phyloP scores from a whole-genome alignment of 2,888 invertebrate species.

The Perdita meconis region DNA sequence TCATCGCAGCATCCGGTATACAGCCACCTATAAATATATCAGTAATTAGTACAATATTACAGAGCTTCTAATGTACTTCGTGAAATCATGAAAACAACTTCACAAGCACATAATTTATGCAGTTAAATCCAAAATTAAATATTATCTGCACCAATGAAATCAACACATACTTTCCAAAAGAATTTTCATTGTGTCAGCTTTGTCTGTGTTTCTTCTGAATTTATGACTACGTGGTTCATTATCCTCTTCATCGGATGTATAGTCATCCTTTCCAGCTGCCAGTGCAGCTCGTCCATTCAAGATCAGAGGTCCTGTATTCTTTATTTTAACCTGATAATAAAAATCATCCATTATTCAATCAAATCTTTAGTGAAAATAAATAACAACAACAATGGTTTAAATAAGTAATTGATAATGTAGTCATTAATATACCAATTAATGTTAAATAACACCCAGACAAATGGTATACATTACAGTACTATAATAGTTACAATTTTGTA shows the following conservation, averaged over 20 bases:
- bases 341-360: slow-evolving; percentile 37
- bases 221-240: slow-evolving; percentile 85
- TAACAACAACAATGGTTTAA: background rate
- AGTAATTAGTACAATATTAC: slow-evolving; percentile 11
- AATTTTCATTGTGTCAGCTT: slow-evolving; percentile 89
- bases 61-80: background rate
- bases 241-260: slow-evolving; percentile 88
- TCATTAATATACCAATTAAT: slow-evolving; percentile 9
- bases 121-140: too few species aligned
- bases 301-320: slow-evolving; percentile 87
- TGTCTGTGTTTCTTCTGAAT: slow-evolving; percentile 84
- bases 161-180: slow-evolving; percentile 89
- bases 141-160: too few species aligned
- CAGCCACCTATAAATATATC: slow-evolving; percentile 87
- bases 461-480: slow-evolving; percentile 5
- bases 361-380: background rate
- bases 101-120: too few species aligned
- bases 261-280: slow-evolving; percentile 90
- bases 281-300: slow-evolving; percentile 93
- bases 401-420: slow-evolving; percentile 21
- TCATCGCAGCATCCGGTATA: slow-evolving; percentile 98
- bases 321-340: slow-evolving; percentile 85
- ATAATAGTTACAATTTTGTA: slow-evolving; percentile 4
- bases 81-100: slow-evolving; percentile 25
- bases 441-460: slow-evolving; percentile 32